Evolutionary conservation across 1,140 invertebrate species (phyloP), one percentile per base, ranked within the genome.

Genomic region (Lutraria rhynchaena): DNA sequence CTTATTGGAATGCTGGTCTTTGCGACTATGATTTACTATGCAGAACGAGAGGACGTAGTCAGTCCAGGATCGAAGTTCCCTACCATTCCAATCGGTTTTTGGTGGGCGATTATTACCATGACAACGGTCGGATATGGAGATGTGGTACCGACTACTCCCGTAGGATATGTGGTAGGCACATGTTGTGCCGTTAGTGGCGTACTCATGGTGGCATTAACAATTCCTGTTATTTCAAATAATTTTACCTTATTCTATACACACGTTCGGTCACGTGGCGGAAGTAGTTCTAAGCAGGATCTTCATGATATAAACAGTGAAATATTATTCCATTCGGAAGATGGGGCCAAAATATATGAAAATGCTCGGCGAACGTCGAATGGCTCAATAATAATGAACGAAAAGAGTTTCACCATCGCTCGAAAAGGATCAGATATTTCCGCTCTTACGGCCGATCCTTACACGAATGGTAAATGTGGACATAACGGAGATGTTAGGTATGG

Each of bases 1-100:
- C 96, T 99, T 82, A 95, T 99, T 87, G 98, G 97, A 89, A 99
- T 99, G 93, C 97, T 99, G 81, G 98, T 99, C 90, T 99, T 99
- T 93, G 98, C 98, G 86, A 97, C 97, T 90, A 94, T 99, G 85
- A 98, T 99, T 74, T 99, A 99, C 92, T 99, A 99, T 93, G 98
- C 98, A 65, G 98, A 99, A 93, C 94, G 98, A 31, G 80, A 89
- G 44, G 86, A 89, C 24, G 83, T 85, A 17, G 76, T 78, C 3
- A 85, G 83, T 24, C 84, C 87, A 4, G 86, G 89, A 15, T 85
- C 87, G 22, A 87, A 63, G 44, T 92, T 91, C 81, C 80, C 73
- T 17, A 89, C 86, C 29, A 93, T 93, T 70, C 91, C 91, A 29
- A 81, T 93, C 58, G 89, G 92, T 53, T 94, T 94, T 77, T 94